Percentiles rank a stretch among this genome's conserved stretches.
phyloP scores from a whole-genome alignment of 2,888 invertebrate species.

The Halictus ligatus region DNA sequence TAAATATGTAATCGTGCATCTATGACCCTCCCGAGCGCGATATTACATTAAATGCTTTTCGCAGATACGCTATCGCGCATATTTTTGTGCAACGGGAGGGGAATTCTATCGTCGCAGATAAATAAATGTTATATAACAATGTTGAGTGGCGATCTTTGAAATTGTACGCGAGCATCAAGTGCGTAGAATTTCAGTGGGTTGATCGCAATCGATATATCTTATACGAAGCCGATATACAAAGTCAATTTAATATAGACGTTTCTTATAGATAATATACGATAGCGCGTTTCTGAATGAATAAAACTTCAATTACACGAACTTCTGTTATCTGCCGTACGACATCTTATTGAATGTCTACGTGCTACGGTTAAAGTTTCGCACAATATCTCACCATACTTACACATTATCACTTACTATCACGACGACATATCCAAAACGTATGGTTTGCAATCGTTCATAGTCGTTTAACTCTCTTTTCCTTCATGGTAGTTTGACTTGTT shows the following conservation, averaged over 20 bases:
- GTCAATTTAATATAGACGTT: neutral
- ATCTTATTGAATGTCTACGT: neutral
- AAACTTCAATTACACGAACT: neutral
- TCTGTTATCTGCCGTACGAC: neutral
- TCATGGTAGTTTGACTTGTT: too few species aligned
- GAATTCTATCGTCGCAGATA: neutral
- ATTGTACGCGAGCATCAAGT: neutral
- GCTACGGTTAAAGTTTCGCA: neutral
- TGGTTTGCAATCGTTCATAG: too few species aligned
- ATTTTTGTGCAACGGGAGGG: constrained; percentile 36
- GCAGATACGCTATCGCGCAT: constrained; percentile 29
- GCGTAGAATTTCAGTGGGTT: neutral
- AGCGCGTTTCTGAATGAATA: neutral
- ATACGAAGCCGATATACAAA: neutral
- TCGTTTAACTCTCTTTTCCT: too few species aligned
- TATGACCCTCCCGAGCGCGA: constrained; percentile 37
- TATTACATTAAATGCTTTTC: constrained; percentile 40
- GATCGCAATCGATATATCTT: neutral
- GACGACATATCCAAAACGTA: neutral
- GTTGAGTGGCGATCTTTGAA: neutral
- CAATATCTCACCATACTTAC: too few species aligned
- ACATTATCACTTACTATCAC: neutral
- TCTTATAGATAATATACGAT: neutral
- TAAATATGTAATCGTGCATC: constrained; percentile 46
- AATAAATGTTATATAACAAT: constrained; percentile 31